These are phyloP conservation scores for Drosophila trapezifrons DNA, from an alignment of 1,140 invertebrate genomes.

Conservation along the genomic window DNA sequence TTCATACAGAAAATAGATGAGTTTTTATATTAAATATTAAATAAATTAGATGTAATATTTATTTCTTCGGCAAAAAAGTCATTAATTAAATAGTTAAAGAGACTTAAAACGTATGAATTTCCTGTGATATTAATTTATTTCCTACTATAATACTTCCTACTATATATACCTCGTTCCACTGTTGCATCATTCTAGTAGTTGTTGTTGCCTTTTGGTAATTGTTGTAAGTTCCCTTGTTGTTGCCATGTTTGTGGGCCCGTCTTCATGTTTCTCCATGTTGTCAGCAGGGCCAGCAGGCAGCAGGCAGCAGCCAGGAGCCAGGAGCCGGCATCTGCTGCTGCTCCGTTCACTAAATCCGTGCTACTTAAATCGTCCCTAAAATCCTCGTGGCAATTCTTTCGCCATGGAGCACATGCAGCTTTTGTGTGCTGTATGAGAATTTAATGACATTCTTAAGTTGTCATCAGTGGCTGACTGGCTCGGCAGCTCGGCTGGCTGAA, in stretches of 20 bases:
- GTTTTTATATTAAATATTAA: too few relatives aligned
- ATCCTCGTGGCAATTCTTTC: conserved; percentile 82
- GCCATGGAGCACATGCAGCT: conserved; percentile 81
- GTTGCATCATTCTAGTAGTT: neutral
- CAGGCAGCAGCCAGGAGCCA: conserved; percentile 3
- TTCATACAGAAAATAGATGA: too few relatives aligned
- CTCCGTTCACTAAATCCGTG: conserved; percentile 75
- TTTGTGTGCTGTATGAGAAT: conserved; percentile 80
- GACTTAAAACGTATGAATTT: too few relatives aligned
- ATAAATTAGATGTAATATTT: too few relatives aligned
- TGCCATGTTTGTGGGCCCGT: conserved; percentile 65
- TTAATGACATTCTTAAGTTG: conserved; percentile 83
- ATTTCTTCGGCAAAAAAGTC: too few relatives aligned
- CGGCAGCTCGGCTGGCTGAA: conserved; percentile 14
- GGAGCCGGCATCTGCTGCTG: conserved; percentile 40
- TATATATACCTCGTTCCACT: neutral
- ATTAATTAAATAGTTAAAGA: too few relatives aligned
- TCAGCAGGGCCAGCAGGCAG: conserved; percentile 43
- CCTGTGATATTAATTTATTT: too few relatives aligned
- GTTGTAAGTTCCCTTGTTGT: conserved; percentile 42
- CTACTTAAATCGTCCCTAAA: conserved; percentile 83
- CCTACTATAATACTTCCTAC: too few relatives aligned
- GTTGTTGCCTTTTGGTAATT: conserved; percentile 22
- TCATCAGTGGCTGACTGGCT: conserved; percentile 70
- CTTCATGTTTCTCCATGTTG: conserved; percentile 69